Base-by-base conservation (phyloP, 2,888 invertebrate species). In the Apocheima hispidaria region DNA sequence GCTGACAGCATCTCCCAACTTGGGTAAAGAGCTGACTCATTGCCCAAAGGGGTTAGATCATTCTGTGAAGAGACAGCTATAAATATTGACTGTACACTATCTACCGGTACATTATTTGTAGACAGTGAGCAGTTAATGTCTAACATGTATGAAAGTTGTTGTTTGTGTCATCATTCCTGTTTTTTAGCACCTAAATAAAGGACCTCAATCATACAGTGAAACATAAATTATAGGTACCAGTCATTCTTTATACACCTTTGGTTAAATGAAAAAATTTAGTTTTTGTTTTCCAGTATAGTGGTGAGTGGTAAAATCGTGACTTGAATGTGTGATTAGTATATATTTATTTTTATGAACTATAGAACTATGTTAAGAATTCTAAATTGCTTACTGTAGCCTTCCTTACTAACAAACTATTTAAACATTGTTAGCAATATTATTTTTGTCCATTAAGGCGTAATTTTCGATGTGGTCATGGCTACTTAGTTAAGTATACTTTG, bases 31-130 rank as follows among this genome's bases (percentile, higher is more conserved):
- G 9, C 16, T 60, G 48, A 64, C 35, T 57, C 33, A 53, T 63
- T 62, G 67, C 55, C 64, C 60, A 65, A 67, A 61, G 52, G 51
- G 66, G 64, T 76, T 70, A 77, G 69, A 33, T 70, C 69, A 73
- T 63, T 33, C 10, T 40, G n/a, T 2, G 7, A 38, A 36, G 36
- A 40, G 7, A 43, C 46, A 7, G 51, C 18, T 26, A 40, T 44
- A 36, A 30, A 35, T 60, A 50, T 49, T 36, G 21, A 38, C 49
- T 26, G 43, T 6, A 20, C 41, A 35, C 46, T 33, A 12, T 41
- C 48, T 9, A 58, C 44, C 44, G 49, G 33, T 50, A n/a, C 1
- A 26, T 35, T 60, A 60, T 50, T n/a, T 48, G 36, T 50, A 55
- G 54, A 43, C 41, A 4, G 48, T 53, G 35, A 23, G 26, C 18